A percentile compares a stretch with the other conserved stretches of the same genome.
Conservation (phyloP, 2,113 vertebrate genomes). For the Camelus bactrianus region DNA sequence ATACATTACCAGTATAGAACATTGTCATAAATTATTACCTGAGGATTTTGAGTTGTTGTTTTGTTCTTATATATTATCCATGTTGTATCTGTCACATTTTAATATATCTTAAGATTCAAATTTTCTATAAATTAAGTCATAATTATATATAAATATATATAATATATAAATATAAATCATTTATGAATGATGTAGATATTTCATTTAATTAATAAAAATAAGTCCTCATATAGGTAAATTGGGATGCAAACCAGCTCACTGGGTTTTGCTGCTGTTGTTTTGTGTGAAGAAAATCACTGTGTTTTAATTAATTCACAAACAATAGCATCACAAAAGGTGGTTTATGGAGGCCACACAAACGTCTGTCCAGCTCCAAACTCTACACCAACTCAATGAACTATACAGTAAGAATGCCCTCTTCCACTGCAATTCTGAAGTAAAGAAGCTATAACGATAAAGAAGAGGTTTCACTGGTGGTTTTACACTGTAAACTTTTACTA, state of each 20-base stretch:
- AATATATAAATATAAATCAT: background rate
- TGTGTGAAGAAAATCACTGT: background rate
- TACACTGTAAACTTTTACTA: background rate
- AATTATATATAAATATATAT: background rate
- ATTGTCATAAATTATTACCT: background rate
- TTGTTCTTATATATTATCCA: background rate
- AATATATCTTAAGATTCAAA: background rate
- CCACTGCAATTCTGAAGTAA: background rate
- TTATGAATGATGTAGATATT: background rate
- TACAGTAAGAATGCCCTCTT: background rate
- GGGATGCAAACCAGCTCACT: background rate
- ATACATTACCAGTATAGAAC: background rate
- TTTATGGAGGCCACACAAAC: background rate
- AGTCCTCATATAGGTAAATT: background rate
- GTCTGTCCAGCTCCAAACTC: background rate
- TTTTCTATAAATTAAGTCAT: background rate
- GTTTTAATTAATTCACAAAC: background rate
- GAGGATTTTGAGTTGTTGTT: background rate
- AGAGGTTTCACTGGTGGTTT: background rate
- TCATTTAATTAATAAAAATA: background rate
- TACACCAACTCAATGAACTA: background rate
- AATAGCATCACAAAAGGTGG: background rate
- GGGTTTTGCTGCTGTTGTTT: background rate
- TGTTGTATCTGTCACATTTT: background rate
- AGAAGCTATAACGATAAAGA: background rate